Evolutionary conservation across 2,888 invertebrate species (phyloP).

Genomic region (Orthosia gothica): DNA sequence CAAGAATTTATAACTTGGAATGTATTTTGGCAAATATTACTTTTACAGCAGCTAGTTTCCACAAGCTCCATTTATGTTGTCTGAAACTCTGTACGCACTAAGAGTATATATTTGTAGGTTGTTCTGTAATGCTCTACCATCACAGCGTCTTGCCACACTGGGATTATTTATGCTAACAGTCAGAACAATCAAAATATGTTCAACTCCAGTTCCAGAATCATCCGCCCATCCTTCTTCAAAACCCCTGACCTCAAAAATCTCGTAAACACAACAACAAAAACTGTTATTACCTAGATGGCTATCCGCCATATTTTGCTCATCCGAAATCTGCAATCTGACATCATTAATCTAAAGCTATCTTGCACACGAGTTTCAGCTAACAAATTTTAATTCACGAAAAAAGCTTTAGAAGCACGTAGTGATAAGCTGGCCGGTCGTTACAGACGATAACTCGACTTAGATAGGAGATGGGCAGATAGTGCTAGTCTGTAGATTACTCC

Average conservation of each 20-base stretch:
- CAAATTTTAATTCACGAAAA: conserved; percentile 68
- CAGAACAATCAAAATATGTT: not conserved
- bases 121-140: too few relatives aligned
- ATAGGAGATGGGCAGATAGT: conserved; percentile 66
- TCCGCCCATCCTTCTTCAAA: conserved; percentile 8
- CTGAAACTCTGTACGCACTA: too few relatives aligned
- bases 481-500: conserved; percentile 63
- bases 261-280: conserved; percentile 36
- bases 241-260: conserved; percentile 27
- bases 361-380: conserved; percentile 58
- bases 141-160: not conserved
- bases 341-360: conserved; percentile 68
- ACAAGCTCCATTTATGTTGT: too few relatives aligned
- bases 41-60: too few relatives aligned
- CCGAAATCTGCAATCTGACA: conserved; percentile 65
- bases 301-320: conserved; percentile 57
- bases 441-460: conserved; percentile 67
- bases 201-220: not conserved
- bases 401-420: conserved; percentile 67
- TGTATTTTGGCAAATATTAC: not conserved
- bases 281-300: conserved; percentile 55
- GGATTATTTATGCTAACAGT: not conserved
- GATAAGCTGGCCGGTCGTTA: conserved; percentile 72
- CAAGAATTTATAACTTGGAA: not conserved
- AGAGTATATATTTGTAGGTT: too few relatives aligned